Base-by-base conservation (phyloP, 2,888 invertebrate species). In the Halictus quadricinctus region DNA sequence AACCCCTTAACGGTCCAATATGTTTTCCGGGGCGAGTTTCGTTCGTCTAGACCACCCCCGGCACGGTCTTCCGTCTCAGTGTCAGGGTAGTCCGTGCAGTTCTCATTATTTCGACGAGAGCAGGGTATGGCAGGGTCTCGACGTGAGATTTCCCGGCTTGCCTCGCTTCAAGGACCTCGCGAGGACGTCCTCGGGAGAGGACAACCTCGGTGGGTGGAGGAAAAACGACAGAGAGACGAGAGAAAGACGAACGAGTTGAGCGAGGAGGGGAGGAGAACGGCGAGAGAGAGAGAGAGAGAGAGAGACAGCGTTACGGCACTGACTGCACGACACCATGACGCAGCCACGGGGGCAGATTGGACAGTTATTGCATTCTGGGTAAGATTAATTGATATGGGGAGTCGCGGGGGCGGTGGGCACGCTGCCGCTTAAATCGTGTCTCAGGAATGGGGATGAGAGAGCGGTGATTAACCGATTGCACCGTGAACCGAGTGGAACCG, bases 341-440 rank as follows among this genome's bases (percentile, higher is more conserved):
- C 92, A 92, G 93, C 93, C 92, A 92, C 91, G 91, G 90, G 92
- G 91, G 93, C 94, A 93, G 94, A 94, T 94, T 94, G 94, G 94
- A 94, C 94, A 94, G 94, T 94, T 94, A 94, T 94, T 94, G 94
- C 94, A 94, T 94, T 94, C 94, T 94, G 93, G 93, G 92, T 92
- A 94, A 94, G 94, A 94, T 94, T 94, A 94, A 94, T 94, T 93
- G 94, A 93, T 92, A 91, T 90, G 91, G 93, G 92, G 92, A 87
- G 90, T 83, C 81, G 88, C 87, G 87, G 83, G 87, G 84, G 88
- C 73, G 89, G 77, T 72, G 84, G 80, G 64, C 85, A 84, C 81
- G 80, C 86, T 86, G 84, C 84, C 90, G 90, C 90, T 88, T 90
- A 91, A 90, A 90, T 90, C 91, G 89, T 91, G 91, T 92, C 93